These are phyloP conservation scores for Chironomus tentans DNA, from an alignment of 2,888 invertebrate genomes.

Conservation along the genomic window DNA sequence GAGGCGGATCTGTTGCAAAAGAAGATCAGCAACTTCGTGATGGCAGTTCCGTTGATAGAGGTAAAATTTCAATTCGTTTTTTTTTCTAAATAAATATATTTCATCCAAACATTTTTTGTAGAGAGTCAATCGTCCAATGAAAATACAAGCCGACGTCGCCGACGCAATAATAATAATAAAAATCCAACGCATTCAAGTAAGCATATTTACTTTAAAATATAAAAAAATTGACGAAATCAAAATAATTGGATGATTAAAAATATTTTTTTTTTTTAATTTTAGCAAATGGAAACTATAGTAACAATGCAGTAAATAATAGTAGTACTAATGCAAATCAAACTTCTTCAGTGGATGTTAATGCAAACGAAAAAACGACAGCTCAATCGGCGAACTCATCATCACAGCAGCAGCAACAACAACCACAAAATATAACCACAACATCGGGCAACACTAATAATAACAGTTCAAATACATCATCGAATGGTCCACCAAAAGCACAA, in stretches of 20 bases:
- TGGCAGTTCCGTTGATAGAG: conserved; percentile 20
- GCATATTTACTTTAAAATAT: neutral
- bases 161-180: conserved; percentile 27
- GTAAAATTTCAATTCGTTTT: neutral
- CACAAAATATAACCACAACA: neutral
- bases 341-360: conserved; percentile 6
- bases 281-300: conserved; percentile 21
- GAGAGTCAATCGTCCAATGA: conserved; percentile 43
- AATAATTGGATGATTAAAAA: neutral
- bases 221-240: neutral
- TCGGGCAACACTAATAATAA: neutral
- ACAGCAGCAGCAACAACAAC: neutral
- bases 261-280: neutral
- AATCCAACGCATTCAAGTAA: conserved; percentile 13
- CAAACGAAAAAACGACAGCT: conserved; percentile 11
- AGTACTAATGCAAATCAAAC: neutral
- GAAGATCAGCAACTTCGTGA: conserved; percentile 16
- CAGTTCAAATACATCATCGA: neutral
- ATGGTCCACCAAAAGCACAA: conserved; percentile 7
- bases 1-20: neutral
- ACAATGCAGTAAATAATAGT: neutral
- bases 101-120: neutral
- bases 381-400: neutral
- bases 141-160: conserved; percentile 39
- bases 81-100: neutral